Evolutionary conservation across 1,140 invertebrate genomes (phyloP).

Genomic region (Camponotus vicinus): DNA sequence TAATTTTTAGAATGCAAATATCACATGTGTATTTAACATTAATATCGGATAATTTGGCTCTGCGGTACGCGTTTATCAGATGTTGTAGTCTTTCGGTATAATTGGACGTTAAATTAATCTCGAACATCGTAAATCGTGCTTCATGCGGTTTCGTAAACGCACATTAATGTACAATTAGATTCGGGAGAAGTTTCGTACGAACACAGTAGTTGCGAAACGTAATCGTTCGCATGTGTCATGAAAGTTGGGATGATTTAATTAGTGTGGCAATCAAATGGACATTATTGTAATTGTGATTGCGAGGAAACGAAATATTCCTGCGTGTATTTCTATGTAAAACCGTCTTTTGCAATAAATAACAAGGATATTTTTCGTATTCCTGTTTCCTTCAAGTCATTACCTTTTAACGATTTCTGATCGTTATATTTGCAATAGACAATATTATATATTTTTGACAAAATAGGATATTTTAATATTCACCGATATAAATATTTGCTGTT

Average conservation of each 20-base stretch:
- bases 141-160: constrained; percentile 45
- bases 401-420: neutral
- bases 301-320: constrained; percentile 33
- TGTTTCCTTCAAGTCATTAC: neutral
- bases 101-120: constrained; percentile 59
- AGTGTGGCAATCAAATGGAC: constrained; percentile 36
- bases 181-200: constrained; percentile 48
- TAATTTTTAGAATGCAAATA: neutral
- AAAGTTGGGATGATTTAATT: constrained; percentile 61
- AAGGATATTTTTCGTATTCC: neutral
- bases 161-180: constrained; percentile 58
- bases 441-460: neutral
- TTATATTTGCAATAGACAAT: neutral
- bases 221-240: constrained; percentile 46
- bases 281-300: constrained; percentile 46
- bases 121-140: constrained; percentile 60
- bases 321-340: neutral
- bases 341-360: neutral
- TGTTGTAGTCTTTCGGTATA: neutral
- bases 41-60: neutral
- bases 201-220: constrained; percentile 45
- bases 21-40: neutral
- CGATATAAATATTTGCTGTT: too few species aligned
- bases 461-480: neutral
- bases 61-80: neutral